These are phyloP conservation scores for Machaerirhynchus nigripectus DNA, from an alignment of 2,113 vertebrate genomes.

Conservation along the genomic window DNA sequence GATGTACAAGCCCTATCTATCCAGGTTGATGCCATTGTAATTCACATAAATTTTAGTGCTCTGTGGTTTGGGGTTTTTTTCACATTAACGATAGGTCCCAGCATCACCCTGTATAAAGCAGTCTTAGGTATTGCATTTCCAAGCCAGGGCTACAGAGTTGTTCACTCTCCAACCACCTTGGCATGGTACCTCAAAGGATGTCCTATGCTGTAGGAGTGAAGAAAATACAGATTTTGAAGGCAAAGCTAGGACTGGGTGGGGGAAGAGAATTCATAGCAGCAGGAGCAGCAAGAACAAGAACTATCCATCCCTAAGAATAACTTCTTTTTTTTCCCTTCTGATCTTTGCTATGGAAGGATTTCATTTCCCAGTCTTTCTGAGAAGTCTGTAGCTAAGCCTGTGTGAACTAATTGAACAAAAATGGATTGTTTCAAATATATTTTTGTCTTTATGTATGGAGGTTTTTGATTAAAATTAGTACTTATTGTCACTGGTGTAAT, in stretches of 20 bases:
- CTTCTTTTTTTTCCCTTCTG: fast-evolving
- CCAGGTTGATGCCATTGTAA: not conserved
- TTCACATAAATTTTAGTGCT: not conserved
- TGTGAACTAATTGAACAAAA: not conserved
- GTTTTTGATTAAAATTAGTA: not conserved
- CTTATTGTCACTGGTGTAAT: not conserved
- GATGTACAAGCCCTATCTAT: not conserved
- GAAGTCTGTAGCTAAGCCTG: not conserved
- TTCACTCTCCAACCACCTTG: not conserved
- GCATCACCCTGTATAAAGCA: not conserved
- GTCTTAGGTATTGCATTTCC: not conserved
- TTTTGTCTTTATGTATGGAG: not conserved
- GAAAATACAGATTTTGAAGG: not conserved
- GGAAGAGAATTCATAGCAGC: not conserved
- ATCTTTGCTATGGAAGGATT: not conserved
- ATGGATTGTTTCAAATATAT: not conserved
- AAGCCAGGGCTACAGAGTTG: not conserved
- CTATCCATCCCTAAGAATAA: not conserved
- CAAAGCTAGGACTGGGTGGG: not conserved
- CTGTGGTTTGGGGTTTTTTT: not conserved
- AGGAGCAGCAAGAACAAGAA: not conserved
- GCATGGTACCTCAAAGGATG: not conserved
- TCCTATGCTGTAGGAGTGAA: not conserved
- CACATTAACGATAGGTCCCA: not conserved
- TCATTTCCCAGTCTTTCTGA: not conserved